phyloP scores from a whole-genome alignment of 2,797 vertebrate genomes.

The Acrossocheilus fasciatus region DNA sequence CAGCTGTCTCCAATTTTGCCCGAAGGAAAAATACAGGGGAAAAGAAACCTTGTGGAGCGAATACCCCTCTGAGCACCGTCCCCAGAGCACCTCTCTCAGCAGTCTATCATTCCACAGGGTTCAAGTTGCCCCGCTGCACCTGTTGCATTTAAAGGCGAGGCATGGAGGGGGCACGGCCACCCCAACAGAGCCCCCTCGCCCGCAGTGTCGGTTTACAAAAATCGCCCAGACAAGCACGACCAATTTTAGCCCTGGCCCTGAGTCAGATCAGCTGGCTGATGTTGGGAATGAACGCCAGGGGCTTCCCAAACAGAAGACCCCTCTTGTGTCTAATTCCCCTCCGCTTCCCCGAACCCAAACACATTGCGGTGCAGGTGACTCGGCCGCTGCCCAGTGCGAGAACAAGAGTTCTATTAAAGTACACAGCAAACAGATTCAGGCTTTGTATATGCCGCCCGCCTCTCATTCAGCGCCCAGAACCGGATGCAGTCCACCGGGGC shows the following conservation, averaged over 20 bases:
- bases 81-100: constrained; percentile 54
- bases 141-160: constrained; percentile 62
- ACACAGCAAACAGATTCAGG: constrained; percentile 21
- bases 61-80: constrained; percentile 38
- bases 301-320: constrained; percentile 69
- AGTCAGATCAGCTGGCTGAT: constrained; percentile 50
- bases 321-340: constrained; percentile 34
- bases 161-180: constrained; percentile 15
- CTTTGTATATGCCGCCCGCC: constrained; percentile 21
- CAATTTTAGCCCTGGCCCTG: constrained; percentile 58
- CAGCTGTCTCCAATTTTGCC: constrained; percentile 70
- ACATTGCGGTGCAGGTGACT: constrained; percentile 38
- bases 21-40: constrained; percentile 19
- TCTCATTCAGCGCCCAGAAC: constrained; percentile 15
- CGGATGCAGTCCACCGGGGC: constrained; percentile 1
- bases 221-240: constrained; percentile 56
- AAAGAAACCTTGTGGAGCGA: constrained; percentile 54
- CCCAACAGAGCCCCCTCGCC: constrained; percentile 11
- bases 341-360: constrained; percentile 30
- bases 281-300: constrained; percentile 58
- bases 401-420: constrained; percentile 31
- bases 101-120: constrained; percentile 58
- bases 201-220: constrained; percentile 56
- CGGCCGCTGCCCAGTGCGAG: constrained; percentile 7
- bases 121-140: constrained; percentile 71